phyloP scores from a whole-genome alignment of 1,140 invertebrate species.

The Planococcus citri region DNA sequence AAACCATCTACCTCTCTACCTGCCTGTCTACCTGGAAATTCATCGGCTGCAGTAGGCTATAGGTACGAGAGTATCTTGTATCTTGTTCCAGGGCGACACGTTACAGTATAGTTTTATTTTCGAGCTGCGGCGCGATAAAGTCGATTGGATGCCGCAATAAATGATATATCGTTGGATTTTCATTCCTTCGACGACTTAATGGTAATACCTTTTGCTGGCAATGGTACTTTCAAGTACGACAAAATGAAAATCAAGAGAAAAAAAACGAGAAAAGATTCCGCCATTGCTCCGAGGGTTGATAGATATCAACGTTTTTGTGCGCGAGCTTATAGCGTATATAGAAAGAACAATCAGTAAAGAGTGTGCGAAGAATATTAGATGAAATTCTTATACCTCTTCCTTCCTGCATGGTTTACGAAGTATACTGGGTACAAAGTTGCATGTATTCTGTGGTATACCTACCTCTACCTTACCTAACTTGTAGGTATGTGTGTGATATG shows the following conservation, averaged over 20 bases:
- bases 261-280: neutral
- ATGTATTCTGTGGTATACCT: too few relatives aligned
- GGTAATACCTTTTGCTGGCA: neutral
- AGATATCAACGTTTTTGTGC: neutral
- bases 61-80: too few relatives aligned
- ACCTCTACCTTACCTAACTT: too few relatives aligned
- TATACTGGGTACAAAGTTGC: too few relatives aligned
- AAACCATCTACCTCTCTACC: too few relatives aligned
- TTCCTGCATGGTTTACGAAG: neutral
- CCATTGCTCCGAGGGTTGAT: neutral
- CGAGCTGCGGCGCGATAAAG: neutral
- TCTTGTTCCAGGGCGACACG: too few relatives aligned
- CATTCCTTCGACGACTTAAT: neutral
- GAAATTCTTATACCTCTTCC: neutral
- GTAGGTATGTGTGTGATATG: too few relatives aligned
- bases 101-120: too few relatives aligned
- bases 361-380: slow-evolving; percentile 6
- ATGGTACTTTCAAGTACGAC: neutral
- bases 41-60: too few relatives aligned
- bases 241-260: neutral
- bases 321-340: neutral
- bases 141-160: neutral
- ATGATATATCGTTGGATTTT: neutral
- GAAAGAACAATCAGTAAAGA: slow-evolving; percentile 1
- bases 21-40: too few relatives aligned